These are phyloP conservation scores for Bubalus kerabau DNA, from an alignment of 2,113 vertebrate species.

Conservation along the genomic window DNA sequence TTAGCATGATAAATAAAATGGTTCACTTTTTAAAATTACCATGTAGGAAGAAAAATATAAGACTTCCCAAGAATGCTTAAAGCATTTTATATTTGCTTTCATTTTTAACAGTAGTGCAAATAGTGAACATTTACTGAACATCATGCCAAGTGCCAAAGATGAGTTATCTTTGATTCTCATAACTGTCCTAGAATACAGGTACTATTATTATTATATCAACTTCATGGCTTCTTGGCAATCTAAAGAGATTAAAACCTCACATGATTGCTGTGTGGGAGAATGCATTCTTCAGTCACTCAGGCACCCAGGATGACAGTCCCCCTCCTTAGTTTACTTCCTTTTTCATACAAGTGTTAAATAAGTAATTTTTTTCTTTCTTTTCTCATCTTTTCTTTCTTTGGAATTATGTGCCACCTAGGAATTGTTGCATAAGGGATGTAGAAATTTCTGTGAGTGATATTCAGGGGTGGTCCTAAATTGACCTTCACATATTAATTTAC, in stretches of 20 bases:
- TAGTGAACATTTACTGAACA: background rate
- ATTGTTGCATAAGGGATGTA: background rate
- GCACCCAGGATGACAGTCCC: background rate
- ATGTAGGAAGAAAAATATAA: background rate
- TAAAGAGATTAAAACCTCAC: background rate
- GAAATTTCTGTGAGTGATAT: background rate
- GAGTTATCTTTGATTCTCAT: background rate
- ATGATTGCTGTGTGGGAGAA: background rate
- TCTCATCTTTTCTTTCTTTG: background rate
- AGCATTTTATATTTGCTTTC: background rate
- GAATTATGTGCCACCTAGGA: background rate
- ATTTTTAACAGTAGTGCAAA: background rate
- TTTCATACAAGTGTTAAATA: background rate
- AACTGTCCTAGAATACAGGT: background rate
- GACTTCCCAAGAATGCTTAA: background rate
- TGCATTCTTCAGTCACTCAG: background rate
- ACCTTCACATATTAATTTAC: background rate
- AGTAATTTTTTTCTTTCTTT: background rate
- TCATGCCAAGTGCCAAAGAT: background rate
- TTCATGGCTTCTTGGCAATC: background rate
- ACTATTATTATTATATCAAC: background rate
- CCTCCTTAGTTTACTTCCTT: background rate
- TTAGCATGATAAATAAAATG: background rate
- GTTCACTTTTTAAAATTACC: background rate
- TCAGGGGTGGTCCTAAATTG: background rate